phyloP scores from a whole-genome alignment of 2,888 invertebrate species.

The Nyleta sp. region DNA sequence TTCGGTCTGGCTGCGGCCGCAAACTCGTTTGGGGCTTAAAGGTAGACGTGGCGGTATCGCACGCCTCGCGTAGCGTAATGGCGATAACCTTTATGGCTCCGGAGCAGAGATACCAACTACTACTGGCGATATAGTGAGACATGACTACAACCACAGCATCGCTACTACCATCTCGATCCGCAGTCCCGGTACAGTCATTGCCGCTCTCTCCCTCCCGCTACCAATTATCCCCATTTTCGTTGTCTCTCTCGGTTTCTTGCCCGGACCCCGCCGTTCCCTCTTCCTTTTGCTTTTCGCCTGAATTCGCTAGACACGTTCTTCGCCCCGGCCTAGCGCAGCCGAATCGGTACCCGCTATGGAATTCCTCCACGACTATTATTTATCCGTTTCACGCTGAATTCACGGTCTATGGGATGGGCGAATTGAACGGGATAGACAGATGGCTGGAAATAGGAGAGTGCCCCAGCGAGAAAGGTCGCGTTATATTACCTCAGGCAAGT shows the following conservation, averaged over 20 bases:
- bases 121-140: constrained; percentile 51
- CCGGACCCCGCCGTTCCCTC: not conserved
- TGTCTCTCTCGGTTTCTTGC: constrained; percentile 31
- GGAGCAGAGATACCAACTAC: constrained; percentile 73
- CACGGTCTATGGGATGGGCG: constrained; percentile 35
- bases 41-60: constrained; percentile 65
- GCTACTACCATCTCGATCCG: constrained; percentile 54
- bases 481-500: constrained; percentile 60
- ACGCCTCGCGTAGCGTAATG: constrained; percentile 74
- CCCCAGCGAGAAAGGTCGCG: constrained; percentile 54
- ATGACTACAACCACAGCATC: constrained; percentile 59
- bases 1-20: constrained; percentile 38
- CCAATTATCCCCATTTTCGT: constrained; percentile 20
- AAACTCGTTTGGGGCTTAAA: constrained; percentile 42
- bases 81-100: constrained; percentile 78
- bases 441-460: constrained; percentile 54
- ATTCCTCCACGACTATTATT: constrained; percentile 66
- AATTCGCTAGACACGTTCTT: constrained; percentile 47
- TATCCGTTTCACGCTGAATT: constrained; percentile 62
- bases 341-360: constrained; percentile 46
- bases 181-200: constrained; percentile 45
- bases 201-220: constrained; percentile 10
- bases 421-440: constrained; percentile 57
- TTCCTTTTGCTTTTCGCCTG: constrained; percentile 38
- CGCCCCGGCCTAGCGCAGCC: constrained; percentile 25